Base-by-base conservation (phyloP, 2,113 vertebrate species). In the Microcebus murinus region DNA sequence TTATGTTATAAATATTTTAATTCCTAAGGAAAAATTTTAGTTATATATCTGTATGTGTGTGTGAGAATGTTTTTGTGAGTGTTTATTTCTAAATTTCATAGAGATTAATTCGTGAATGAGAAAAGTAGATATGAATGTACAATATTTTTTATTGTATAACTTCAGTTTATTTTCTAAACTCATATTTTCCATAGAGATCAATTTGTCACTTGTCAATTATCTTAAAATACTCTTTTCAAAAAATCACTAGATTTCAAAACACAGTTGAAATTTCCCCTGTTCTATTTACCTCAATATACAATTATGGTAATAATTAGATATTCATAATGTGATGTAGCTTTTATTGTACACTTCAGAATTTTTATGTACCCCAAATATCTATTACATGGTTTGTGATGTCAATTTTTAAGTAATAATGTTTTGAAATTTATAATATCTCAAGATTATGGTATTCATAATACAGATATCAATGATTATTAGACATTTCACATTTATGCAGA, bases 81-180 rank as follows among this genome's bases (percentile, higher is more conserved):
- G 11, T 65, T 6, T 23, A 61, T 74, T 92, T 84, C 5, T 39
- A 84, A 50, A 84, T 84, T 73, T 63, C 25, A 39, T 84, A 59
- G 18, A 91, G 21, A 73, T 88, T 76, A n/a, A 92, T 63, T 84
- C 73, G 42, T 73, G 55, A 91, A 50, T 83, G 34, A 50, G 25
- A 52, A 73, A 92, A 74, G 5, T 52, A 59, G 45, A 79, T 67
- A 48, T 23, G 21, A 67, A 61, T 76, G 25, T 31, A 52, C 9
- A 61, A 36, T 31, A 21, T 59, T 13, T 61, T 91, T 84, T 84
- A 84, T 84, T 92, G 17, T 50, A 34, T 8, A 63, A 50, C 74
- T 63, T 76, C 23, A 76, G 70, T 39, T 79, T 92, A 50, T n/a
- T 83, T 73, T 83, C 23, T 14, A 31, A 91, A 73, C 36, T 59